Conservation (phyloP, 2,113 vertebrate genomes). For the Sinosuthora webbiana region DNA sequence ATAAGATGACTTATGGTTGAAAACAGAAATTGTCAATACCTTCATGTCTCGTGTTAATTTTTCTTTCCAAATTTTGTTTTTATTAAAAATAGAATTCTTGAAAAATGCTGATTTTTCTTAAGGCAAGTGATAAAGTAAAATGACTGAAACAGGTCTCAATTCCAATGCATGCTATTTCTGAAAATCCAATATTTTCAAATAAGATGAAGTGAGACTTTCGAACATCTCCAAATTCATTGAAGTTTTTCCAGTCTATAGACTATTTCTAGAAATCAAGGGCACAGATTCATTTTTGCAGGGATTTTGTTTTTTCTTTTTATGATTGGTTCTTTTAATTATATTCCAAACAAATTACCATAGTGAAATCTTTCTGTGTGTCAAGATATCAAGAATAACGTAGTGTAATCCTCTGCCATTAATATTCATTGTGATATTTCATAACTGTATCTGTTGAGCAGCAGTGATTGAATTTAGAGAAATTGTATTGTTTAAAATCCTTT, state of each 20-base stretch:
- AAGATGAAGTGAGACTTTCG: background rate
- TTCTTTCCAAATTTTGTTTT: background rate
- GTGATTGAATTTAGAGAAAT: conserved; percentile 37
- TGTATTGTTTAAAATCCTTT: conserved; percentile 15
- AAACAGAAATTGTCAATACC: background rate
- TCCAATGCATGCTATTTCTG: background rate
- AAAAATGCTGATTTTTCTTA: background rate
- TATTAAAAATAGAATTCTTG: background rate
- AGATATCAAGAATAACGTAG: background rate
- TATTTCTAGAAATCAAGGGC: background rate
- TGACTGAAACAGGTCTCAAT: background rate
- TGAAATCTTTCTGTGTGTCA: background rate
- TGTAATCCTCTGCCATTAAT: background rate
- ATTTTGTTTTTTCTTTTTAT: background rate
- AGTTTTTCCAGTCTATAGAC: background rate
- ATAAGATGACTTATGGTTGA: background rate
- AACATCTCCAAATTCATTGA: background rate
- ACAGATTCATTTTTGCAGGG: background rate
- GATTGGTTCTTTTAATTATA: background rate
- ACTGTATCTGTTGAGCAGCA: background rate
- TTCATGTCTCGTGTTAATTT: background rate
- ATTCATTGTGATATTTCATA: conserved; percentile 7
- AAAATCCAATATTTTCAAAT: background rate
- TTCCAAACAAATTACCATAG: background rate
- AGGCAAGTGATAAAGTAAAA: background rate